Evolutionary conservation across 2,888 invertebrate genomes (phyloP).

Genomic region (Aporophyla lueneburgensis): DNA sequence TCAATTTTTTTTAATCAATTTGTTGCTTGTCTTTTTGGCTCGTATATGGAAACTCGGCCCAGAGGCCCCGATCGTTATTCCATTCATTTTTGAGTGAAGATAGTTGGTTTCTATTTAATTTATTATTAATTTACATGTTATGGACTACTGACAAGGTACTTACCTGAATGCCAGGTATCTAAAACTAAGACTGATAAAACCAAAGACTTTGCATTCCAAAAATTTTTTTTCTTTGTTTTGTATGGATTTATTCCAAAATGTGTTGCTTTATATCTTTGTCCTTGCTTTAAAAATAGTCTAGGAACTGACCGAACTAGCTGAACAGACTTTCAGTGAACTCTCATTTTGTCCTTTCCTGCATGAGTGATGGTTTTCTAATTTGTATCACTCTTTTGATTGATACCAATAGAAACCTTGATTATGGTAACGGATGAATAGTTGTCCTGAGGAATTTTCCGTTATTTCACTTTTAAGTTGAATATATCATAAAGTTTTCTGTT

Average conservation of each 20-base stretch:
- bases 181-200: conserved; percentile 5
- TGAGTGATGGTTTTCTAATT: neutral
- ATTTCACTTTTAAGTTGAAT: neutral
- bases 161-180: neutral
- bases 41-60: conserved; percentile 13
- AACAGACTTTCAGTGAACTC: neutral
- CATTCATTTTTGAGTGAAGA: neutral
- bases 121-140: neutral
- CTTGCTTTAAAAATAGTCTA: too few relatives aligned
- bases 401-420: neutral
- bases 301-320: too few relatives aligned
- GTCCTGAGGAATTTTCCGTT: neutral
- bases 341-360: neutral
- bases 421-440: neutral
- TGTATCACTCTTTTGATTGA: neutral
- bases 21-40: neutral
- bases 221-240: neutral
- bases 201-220: neutral
- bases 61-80: neutral
- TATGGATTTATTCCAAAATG: conserved; percentile 5
- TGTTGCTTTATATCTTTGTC: neutral
- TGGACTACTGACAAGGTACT: neutral
- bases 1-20: conserved; percentile 20
- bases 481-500: neutral
- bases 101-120: neutral